Evolutionary conservation across 2,797 vertebrate species (phyloP).

Genomic region (Lepilemur ruficaudatus): DNA sequence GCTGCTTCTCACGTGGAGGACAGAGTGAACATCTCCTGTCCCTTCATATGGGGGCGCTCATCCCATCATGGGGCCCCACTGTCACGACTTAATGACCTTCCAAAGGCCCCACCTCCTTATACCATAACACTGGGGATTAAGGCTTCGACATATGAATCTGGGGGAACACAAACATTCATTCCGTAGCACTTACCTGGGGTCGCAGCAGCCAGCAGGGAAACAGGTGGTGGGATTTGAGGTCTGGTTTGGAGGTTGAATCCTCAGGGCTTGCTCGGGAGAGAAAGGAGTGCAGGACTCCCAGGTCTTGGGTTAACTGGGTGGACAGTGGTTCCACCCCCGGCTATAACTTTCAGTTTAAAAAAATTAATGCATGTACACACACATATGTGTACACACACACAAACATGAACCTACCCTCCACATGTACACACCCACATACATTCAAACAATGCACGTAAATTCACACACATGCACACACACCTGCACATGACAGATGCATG

Average conservation of each 20-base stretch:
- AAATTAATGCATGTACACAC: background rate
- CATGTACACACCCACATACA: background rate
- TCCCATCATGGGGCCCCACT: background rate
- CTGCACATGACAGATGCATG: too few species aligned
- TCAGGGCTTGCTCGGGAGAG: background rate
- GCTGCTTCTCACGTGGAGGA: background rate
- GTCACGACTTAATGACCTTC: background rate
- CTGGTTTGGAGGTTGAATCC: background rate
- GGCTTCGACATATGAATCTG: too few species aligned
- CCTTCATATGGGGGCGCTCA: background rate
- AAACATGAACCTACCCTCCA: background rate
- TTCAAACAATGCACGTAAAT: background rate
- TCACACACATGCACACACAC: rapidly evolving
- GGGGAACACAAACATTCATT: background rate
- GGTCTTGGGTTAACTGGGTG: background rate
- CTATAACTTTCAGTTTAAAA: background rate
- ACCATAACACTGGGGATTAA: background rate
- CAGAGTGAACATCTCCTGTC: background rate
- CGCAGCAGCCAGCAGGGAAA: background rate
- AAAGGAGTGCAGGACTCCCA: background rate
- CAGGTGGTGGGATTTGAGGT: background rate
- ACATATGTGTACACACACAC: background rate
- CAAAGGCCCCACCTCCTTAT: background rate
- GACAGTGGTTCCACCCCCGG: background rate
- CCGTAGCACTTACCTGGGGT: background rate